Evolutionary conservation across 2,797 vertebrate species (phyloP).

Genomic region (Tragopan temminckii): DNA sequence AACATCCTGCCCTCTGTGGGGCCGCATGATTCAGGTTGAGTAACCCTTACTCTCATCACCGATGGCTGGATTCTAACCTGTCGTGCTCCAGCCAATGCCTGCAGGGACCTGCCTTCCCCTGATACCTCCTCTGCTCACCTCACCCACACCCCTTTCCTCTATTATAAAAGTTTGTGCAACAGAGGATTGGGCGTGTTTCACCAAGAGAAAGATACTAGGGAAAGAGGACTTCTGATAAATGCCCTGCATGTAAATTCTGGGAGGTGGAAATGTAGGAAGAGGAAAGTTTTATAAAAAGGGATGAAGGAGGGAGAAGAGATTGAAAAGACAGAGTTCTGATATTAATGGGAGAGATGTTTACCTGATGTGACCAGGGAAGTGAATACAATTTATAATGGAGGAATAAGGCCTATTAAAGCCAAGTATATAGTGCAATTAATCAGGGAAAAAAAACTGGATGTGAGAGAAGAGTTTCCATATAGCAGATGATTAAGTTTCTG

Average conservation of each 20-base stretch:
- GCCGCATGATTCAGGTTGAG: not conserved
- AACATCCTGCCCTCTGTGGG: not conserved
- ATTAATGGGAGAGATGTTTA: not conserved
- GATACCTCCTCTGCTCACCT: rapidly evolving
- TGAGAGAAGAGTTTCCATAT: not conserved
- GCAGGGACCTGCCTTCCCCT: rapidly evolving
- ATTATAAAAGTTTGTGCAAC: not conserved
- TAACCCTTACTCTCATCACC: not conserved
- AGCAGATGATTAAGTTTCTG: not conserved
- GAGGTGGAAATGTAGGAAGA: not conserved
- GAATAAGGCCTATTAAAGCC: not conserved
- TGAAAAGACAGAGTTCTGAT: not conserved
- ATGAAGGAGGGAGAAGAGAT: not conserved
- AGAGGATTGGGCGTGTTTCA: rapidly evolving
- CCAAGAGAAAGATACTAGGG: not conserved
- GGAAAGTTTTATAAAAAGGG: not conserved
- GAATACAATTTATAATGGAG: not conserved
- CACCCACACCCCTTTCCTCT: rapidly evolving
- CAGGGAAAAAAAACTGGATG: not conserved
- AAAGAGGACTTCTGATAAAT: not conserved
- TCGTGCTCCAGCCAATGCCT: not conserved
- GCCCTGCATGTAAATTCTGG: not conserved
- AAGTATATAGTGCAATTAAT: not conserved
- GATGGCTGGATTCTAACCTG: not conserved
- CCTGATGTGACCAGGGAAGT: not conserved